Evolutionary conservation across 1,140 invertebrate genomes (phyloP).

Genomic region (Mercenaria mercenaria): DNA sequence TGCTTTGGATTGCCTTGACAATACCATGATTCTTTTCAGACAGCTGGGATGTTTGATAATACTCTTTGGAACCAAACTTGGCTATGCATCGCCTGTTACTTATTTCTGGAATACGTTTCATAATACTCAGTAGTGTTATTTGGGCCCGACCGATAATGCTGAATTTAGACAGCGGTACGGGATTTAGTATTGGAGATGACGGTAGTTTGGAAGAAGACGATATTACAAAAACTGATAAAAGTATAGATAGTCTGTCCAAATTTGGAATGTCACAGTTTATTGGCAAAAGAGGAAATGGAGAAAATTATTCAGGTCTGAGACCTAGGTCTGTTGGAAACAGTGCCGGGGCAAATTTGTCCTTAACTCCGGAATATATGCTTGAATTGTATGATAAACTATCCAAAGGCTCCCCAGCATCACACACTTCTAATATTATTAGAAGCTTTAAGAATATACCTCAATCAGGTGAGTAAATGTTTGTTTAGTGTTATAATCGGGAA

Average conservation of each 20-base stretch:
- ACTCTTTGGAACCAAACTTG: neutral
- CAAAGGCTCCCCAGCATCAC: neutral
- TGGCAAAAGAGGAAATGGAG: neutral
- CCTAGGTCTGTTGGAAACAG: neutral
- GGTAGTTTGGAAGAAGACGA: neutral
- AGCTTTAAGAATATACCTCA: slow-evolving; percentile 51
- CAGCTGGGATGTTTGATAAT: slow-evolving; percentile 25
- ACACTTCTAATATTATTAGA: slow-evolving; percentile 31
- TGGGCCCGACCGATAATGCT: slow-evolving; percentile 51
- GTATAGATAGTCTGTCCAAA: neutral
- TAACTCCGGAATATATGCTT: slow-evolving; percentile 58
- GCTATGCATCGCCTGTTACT: slow-evolving; percentile 60
- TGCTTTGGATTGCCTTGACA: neutral
- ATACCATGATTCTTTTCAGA: slow-evolving; percentile 1
- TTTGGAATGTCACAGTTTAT: neutral
- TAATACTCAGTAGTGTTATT: neutral
- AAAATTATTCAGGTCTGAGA: neutral
- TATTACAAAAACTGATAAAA: neutral
- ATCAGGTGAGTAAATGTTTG: neutral
- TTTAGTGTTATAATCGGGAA: neutral
- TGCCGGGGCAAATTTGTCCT: neutral
- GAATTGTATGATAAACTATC: slow-evolving; percentile 54
- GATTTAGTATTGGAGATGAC: neutral
- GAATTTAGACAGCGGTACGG: neutral
- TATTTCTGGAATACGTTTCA: slow-evolving; percentile 4